Evolutionary conservation across 2,888 invertebrate genomes (phyloP).

Genomic region (Luffia ferchaultella): DNA sequence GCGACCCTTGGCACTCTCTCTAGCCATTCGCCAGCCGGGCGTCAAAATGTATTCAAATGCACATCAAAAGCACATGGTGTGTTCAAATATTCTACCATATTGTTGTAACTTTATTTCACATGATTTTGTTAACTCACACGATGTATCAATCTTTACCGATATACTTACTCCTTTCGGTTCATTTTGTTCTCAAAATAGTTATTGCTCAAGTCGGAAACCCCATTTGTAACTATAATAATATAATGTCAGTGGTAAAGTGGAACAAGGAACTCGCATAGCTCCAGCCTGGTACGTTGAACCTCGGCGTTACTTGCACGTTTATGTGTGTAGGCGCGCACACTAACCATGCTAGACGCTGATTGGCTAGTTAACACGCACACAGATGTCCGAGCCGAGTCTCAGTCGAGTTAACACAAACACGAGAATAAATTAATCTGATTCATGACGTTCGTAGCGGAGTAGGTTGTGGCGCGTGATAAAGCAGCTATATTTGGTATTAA

Average conservation of each 20-base stretch:
- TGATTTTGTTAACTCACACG: no score
- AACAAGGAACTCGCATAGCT: conserved; percentile 64
- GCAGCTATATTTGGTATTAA: no score
- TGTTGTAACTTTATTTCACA: no score
- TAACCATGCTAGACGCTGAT: conserved; percentile 1
- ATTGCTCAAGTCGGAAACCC: conserved; percentile 40
- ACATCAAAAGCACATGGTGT: no score
- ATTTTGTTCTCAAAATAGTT: no score
- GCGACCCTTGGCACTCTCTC: no score
- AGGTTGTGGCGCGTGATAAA: conserved; percentile 11
- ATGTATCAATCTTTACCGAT: no score
- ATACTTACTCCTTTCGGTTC: no score
- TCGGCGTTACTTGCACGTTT: conserved; percentile 24
- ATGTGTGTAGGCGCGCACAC: conserved; percentile 25
- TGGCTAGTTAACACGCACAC: conserved; percentile 1
- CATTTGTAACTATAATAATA: conserved; percentile 58
- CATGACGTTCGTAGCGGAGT: conserved; percentile 32
- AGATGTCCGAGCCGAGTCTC: background rate
- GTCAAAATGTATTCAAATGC: no score
- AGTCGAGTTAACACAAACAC: conserved; percentile 18
- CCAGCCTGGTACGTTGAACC: conserved; percentile 62
- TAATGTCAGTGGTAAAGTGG: conserved; percentile 62
- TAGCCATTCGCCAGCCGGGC: no score
- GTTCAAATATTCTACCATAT: no score
- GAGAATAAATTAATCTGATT: conserved; percentile 38